These are phyloP conservation scores for Hirtodrosophila duncani DNA, from an alignment of 2,888 invertebrate genomes.

Conservation along the genomic window DNA sequence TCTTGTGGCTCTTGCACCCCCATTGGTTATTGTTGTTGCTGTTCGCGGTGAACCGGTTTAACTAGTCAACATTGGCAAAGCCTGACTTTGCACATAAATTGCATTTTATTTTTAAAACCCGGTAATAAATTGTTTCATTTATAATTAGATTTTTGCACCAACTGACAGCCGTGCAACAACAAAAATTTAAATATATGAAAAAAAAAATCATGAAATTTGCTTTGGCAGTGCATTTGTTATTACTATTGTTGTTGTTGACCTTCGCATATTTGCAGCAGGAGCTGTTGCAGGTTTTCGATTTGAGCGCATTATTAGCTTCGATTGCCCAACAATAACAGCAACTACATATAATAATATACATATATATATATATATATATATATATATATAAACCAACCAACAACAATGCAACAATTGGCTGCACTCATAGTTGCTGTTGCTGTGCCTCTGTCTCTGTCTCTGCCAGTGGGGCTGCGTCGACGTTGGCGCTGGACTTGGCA, in stretches of 20 bases:
- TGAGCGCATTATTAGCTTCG: conserved; percentile 46
- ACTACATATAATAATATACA: conserved; percentile 9
- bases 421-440: conserved; percentile 2
- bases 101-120: conserved; percentile 70
- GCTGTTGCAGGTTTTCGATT: conserved; percentile 29
- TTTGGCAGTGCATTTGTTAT: conserved; percentile 12
- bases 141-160: conserved; percentile 66
- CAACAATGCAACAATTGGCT: neutral
- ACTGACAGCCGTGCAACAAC: conserved; percentile 45
- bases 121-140: conserved; percentile 70
- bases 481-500: conserved; percentile 75
- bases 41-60: conserved; percentile 52
- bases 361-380: too few relatives aligned
- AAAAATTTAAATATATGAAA: conserved; percentile 9
- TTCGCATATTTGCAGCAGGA: conserved; percentile 65
- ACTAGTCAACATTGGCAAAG: conserved; percentile 27
- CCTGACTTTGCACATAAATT: conserved; percentile 53
- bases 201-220: conserved; percentile 16
- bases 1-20: conserved; percentile 32
- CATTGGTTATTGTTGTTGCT: conserved; percentile 16
- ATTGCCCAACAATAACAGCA: conserved; percentile 49
- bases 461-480: conserved; percentile 27
- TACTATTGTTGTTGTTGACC: conserved; percentile 46
- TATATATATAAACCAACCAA: conserved; percentile 5
- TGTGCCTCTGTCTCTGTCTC: neutral